A percentile compares a stretch with the other conserved stretches of the same genome.
phyloP scores from a whole-genome alignment of 2,888 invertebrate species.

The Tetragonula carbonaria region DNA sequence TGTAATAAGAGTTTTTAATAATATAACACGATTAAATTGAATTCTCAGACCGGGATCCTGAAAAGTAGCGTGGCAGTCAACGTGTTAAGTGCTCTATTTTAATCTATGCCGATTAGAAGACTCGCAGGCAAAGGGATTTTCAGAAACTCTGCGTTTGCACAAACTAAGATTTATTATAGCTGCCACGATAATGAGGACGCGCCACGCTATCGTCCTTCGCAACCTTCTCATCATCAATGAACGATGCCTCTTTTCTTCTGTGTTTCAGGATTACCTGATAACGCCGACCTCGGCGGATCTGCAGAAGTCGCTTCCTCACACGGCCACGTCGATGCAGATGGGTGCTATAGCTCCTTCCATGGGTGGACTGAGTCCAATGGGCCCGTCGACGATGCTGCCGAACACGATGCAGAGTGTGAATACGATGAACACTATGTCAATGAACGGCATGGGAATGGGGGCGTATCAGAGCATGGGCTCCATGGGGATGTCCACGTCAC shows the following conservation, averaged over 20 bases:
- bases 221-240: neutral
- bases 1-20: too few species aligned
- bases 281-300: slow-evolving; percentile 81
- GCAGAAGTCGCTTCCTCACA: slow-evolving; percentile 82
- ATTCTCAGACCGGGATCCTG: too few species aligned
- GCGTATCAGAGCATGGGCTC: slow-evolving; percentile 82
- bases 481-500: slow-evolving; percentile 82
- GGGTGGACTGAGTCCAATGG: slow-evolving; percentile 82
- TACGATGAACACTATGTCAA: slow-evolving; percentile 82
- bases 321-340: slow-evolving; percentile 83
- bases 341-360: slow-evolving; percentile 82
- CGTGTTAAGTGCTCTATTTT: too few species aligned
- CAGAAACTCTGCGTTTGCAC: too few species aligned
- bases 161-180: too few species aligned
- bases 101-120: too few species aligned
- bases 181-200: too few species aligned
- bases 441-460: slow-evolving; percentile 83
- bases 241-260: neutral
- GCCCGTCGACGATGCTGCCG: slow-evolving; percentile 81
- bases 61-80: too few species aligned
- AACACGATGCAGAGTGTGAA: slow-evolving; percentile 82
- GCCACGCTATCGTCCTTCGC: neutral
- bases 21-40: too few species aligned
- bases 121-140: too few species aligned
- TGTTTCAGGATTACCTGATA: slow-evolving; percentile 81